Evolutionary conservation across 2,797 vertebrate species (phyloP).

Genomic region (Gorsachius magnificus): DNA sequence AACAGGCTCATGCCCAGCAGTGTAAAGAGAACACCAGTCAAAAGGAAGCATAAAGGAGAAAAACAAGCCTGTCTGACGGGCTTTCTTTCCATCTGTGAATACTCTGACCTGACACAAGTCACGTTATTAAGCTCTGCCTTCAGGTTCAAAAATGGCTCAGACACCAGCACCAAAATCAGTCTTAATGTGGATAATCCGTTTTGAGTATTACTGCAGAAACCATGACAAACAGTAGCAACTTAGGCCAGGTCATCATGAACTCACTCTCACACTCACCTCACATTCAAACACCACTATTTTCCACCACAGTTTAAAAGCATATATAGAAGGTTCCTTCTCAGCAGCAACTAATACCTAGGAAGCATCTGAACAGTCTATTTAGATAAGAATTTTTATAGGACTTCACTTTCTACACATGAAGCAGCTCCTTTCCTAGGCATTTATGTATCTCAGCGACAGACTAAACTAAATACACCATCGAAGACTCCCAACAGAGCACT

Average conservation of each 20-base stretch:
- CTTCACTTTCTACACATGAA: neutral
- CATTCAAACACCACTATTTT: neutral
- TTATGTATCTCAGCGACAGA: fast-evolving
- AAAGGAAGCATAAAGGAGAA: neutral
- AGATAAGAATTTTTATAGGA: neutral
- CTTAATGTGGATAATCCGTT: neutral
- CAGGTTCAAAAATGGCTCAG: neutral
- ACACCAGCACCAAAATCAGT: neutral
- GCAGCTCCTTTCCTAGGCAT: neutral
- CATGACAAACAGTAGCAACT: neutral
- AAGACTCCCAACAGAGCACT: neutral
- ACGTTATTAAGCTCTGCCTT: neutral
- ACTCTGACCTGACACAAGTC: neutral
- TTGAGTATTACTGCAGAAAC: neutral
- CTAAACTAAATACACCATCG: neutral
- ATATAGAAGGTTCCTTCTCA: neutral
- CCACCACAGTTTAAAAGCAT: neutral
- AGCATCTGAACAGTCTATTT: neutral
- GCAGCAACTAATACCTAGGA: neutral
- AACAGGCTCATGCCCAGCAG: neutral
- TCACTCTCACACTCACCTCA: neutral
- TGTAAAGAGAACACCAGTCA: fast-evolving
- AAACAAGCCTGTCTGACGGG: no score
- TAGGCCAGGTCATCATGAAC: neutral
- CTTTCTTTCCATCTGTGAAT: neutral